Percentiles rank a stretch among this genome's conserved stretches.
phyloP scores from a whole-genome alignment of 2,888 invertebrate genomes.

The Rotaria macrura region DNA sequence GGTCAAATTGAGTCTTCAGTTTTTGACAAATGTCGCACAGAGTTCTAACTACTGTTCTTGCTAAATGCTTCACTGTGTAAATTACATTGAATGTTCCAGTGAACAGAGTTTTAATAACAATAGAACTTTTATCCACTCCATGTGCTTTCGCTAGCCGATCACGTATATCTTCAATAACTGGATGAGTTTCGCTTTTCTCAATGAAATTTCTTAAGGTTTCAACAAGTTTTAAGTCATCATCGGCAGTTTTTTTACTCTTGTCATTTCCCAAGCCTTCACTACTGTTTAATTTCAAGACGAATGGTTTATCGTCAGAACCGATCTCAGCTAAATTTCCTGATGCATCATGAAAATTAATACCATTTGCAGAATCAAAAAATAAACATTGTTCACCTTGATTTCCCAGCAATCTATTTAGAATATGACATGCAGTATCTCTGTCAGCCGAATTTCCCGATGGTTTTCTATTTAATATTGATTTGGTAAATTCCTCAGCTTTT shows the following conservation, averaged over 20 bases:
- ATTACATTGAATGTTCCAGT: background rate
- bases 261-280: background rate
- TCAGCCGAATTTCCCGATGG: background rate
- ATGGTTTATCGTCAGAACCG: background rate
- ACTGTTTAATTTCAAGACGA: background rate
- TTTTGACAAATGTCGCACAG: background rate
- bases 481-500: background rate
- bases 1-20: background rate
- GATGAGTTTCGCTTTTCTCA: background rate
- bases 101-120: background rate
- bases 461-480: background rate
- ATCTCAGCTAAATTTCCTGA: background rate
- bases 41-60: accelerated
- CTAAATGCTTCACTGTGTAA: background rate
- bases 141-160: background rate
- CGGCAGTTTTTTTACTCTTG: background rate
- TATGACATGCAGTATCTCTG: background rate
- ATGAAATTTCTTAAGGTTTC: background rate
- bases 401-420: background rate
- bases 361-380: background rate
- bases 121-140: background rate
- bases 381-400: background rate
- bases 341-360: background rate
- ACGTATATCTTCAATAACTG: background rate
- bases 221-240: background rate